Base-by-base conservation (phyloP, 2,888 invertebrate species). In the Thymelicus lineola region DNA sequence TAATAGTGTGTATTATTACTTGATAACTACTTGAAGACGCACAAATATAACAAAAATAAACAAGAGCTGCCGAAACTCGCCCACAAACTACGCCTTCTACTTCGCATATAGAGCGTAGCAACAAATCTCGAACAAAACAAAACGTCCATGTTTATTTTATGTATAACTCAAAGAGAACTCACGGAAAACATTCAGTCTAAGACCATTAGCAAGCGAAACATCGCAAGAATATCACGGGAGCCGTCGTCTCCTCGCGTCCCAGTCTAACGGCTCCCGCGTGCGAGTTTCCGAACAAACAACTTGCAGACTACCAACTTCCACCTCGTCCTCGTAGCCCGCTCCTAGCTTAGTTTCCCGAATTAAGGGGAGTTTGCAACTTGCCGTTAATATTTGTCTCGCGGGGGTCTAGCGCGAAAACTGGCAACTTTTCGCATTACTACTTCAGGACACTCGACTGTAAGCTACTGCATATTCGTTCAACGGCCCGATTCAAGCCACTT, bases 331-430 rank as follows among this genome's bases (percentile, higher is more conserved):
- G 12, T 42, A 42, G 62, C 57, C 68, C 6, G 57, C 58, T 38
- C 63, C 58, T 50, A 69, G 69, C 62, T 64, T 66, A 73, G 71
- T 78, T 79, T 77, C 80, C 65, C 68, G 73, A 72, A 74, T 74
- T 73, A 73, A 74, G 74, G 74, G 71, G 72, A 74, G 72, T 70
- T 74, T 63, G 61, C 66, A 76, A 75, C 68, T 75, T 70, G 68
- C 64, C 71, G 71, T 73, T 73, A 72, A 76, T 73, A 73, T 75
- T 74, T 74, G 74, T 74, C 74, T 74, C 73, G 70, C 57, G 74
- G 65, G 74, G 67, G 71, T 67, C 61, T 61, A 68, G 70, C 70
- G 64, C 14, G 67, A 48, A 65, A 68, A 70, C 69, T 65, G 61
- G 55, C 71, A 74, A 74, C 71, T 76, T 76, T 75, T 70, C 73